Percentiles rank a stretch among this genome's conserved stretches.
phyloP scores from a whole-genome alignment of 2,888 invertebrate species.

The Lasius platythorax region DNA sequence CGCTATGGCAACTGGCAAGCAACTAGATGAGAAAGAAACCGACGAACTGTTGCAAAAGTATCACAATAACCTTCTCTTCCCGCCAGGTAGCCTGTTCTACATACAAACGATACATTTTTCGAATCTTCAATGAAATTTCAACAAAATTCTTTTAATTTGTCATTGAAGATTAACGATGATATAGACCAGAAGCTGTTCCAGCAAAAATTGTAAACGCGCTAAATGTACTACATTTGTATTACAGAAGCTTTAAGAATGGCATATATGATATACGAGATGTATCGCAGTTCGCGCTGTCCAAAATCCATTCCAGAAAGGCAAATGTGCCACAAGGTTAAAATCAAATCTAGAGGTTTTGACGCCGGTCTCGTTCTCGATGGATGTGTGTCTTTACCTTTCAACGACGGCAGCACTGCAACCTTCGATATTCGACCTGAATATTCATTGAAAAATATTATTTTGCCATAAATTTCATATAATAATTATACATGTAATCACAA shows the following conservation, averaged over 20 bases:
- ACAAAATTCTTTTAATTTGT: neutral
- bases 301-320: conserved; percentile 91
- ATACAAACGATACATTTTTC: neutral
- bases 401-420: conserved; percentile 95
- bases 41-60: conserved; percentile 59
- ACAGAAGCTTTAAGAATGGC: conserved; percentile 92
- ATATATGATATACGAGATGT: conserved; percentile 96
- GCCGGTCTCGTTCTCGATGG: conserved; percentile 97
- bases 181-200: neutral
- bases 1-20: conserved; percentile 71
- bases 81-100: conserved; percentile 56
- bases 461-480: conserved; percentile 62
- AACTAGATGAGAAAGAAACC: conserved; percentile 52
- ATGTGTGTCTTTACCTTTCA: conserved; percentile 95
- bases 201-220: neutral
- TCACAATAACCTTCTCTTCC: conserved; percentile 51
- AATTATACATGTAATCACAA: neutral
- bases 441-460: conserved; percentile 91
- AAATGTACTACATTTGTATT: conserved; percentile 67
- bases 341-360: conserved; percentile 95
- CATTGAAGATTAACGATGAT: neutral
- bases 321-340: conserved; percentile 90
- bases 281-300: conserved; percentile 94
- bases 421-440: conserved; percentile 95
- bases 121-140: neutral